Percentiles rank a stretch among this genome's conserved stretches.
Evolutionary conservation across 2,797 vertebrate genomes (phyloP).

Genomic region (Sebastes hubbsi): DNA sequence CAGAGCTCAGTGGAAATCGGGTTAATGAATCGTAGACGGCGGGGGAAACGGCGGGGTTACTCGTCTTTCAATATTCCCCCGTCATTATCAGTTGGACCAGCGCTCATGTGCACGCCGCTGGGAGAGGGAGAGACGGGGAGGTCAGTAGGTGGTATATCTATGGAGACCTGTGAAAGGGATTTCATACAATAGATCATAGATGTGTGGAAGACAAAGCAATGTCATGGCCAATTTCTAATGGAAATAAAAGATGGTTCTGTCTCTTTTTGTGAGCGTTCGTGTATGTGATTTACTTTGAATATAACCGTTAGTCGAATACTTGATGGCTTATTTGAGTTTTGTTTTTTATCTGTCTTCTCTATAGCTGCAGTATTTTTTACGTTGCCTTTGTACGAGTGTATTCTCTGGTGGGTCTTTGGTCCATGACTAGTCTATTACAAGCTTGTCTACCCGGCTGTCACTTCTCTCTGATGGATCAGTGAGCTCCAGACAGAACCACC

Average conservation of each 20-base stretch:
- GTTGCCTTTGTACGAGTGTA: constrained; percentile 19
- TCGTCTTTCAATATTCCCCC: constrained; percentile 67
- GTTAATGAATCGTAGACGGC: constrained; percentile 77
- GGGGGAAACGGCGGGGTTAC: constrained; percentile 62
- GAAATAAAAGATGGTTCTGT: constrained; percentile 25
- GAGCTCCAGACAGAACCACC: constrained; percentile 62
- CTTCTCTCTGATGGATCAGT: constrained; percentile 76
- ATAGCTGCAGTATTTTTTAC: neutral
- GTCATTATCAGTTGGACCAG: constrained; percentile 68
- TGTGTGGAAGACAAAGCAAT: constrained; percentile 53
- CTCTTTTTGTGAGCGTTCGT: constrained; percentile 33
- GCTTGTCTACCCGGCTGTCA: constrained; percentile 77
- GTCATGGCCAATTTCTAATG: constrained; percentile 52
- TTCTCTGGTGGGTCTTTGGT: constrained; percentile 52
- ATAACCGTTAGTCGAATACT: constrained; percentile 20
- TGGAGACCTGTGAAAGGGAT: constrained; percentile 49
- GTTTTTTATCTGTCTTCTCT: neutral
- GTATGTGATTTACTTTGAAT: constrained; percentile 37
- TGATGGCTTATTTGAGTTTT: neutral
- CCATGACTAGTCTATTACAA: constrained; percentile 74
- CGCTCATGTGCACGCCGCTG: constrained; percentile 45
- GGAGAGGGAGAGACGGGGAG: constrained; percentile 47
- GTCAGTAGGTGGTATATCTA: constrained; percentile 64
- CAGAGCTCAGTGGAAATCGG: constrained; percentile 79
- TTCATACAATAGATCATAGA: constrained; percentile 67